Base-by-base conservation (phyloP, 2,113 vertebrate species). In the Sander lucioperca region DNA sequence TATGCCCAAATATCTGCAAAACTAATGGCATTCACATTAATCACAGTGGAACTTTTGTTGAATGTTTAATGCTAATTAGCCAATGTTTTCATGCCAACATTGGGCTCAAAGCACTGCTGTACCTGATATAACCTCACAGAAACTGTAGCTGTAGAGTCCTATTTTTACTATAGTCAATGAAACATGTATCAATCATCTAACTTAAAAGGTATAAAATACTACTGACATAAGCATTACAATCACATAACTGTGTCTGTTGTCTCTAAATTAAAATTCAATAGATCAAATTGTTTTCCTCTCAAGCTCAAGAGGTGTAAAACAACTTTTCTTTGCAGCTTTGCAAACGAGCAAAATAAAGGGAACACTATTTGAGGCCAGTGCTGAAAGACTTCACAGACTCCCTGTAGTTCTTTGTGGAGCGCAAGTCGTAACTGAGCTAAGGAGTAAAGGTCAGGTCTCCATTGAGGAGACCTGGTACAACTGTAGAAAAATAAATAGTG, bases 401-500 rank as follows among this genome's bases (percentile, higher is more conserved):
- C 86, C 85, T 57, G 86, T 18, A 63, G 83, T 76, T 84, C 59
- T 82, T 75, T 76, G 81, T 81, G 79, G 51, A 75, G 45, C 64
- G 73, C 81, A 64, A 74, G 80, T 77, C 48, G 3, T 78, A 83
- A 88, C 80, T 62, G 77, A 80, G 76, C 82, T 70, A 9, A 89
- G 66, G 80, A 89, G 70, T 56, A 86, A 86, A 92, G 89, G 86
- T 94, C 87, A 92, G 47, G 68, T 82, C 90, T 88, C 85, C 53
- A 39, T 64, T 87, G 87, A 86, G 58, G 57, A 81, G 80, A 82
- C 76, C 70, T 79, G 77, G 66, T 79, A 50, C 50, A 77, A 86
- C 74, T 75, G 64, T 39, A 78, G 86, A 85, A 94, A 93, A 94
- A 91, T 89, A 93, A 95, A 93, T 87, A 89, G 74, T 56, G 56